phyloP scores from a whole-genome alignment of 1,140 invertebrate genomes.

The Drosophila insularis region DNA sequence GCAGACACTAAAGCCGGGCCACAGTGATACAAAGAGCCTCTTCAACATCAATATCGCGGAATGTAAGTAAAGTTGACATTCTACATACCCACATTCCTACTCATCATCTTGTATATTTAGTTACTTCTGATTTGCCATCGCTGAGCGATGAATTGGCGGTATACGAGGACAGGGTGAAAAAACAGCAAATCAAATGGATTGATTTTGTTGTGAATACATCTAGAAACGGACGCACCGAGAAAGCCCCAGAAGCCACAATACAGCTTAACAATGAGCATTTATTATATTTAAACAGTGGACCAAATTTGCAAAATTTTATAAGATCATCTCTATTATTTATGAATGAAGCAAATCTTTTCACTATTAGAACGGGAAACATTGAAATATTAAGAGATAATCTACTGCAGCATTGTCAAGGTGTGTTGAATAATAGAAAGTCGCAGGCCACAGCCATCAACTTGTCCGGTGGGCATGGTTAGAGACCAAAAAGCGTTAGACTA shows the following conservation, averaged over 20 bases:
- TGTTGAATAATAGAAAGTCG: neutral
- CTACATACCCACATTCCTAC: neutral
- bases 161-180: neutral
- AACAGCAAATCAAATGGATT: constrained; percentile 28
- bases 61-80: constrained; percentile 21
- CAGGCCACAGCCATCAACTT: neutral
- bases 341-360: constrained; percentile 31
- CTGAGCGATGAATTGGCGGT: constrained; percentile 10
- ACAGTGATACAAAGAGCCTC: constrained; percentile 32
- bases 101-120: neutral
- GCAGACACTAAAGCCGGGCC: constrained; percentile 17
- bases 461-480: neutral
- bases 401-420: neutral
- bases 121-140: neutral
- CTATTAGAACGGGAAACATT: constrained; percentile 14
- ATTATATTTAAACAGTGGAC: constrained; percentile 43
- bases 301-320: constrained; percentile 55
- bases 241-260: neutral
- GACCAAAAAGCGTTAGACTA: no score
- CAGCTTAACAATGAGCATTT: constrained; percentile 44
- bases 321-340: constrained; percentile 46
- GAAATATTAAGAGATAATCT: constrained; percentile 38
- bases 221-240: neutral
- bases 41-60: constrained; percentile 50
- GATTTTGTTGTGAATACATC: constrained; percentile 20